A percentile compares a stretch with the other conserved stretches of the same genome.
Evolutionary conservation across 2,797 vertebrate species (phyloP).

Genomic region (Halcyon leucocephala): DNA sequence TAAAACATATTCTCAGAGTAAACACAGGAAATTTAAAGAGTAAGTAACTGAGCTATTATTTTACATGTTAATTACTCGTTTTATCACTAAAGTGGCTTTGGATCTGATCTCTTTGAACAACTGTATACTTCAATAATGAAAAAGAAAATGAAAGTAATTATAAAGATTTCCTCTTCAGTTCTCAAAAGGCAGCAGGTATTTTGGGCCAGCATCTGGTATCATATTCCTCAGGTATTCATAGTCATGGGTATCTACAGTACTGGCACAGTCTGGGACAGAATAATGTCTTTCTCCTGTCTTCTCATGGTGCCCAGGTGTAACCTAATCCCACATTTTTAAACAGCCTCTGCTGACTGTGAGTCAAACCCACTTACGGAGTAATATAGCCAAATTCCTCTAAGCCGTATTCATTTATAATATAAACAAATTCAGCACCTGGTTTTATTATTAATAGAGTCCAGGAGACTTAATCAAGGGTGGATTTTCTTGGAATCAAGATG

Average conservation of each 20-base stretch:
- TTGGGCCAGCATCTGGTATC: neutral
- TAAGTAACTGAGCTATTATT: slow-evolving; percentile 41
- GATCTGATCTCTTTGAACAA: slow-evolving; percentile 36
- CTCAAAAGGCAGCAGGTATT: neutral
- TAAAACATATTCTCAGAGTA: slow-evolving; percentile 16
- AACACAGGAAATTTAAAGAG: slow-evolving; percentile 24
- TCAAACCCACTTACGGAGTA: neutral
- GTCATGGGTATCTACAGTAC: neutral
- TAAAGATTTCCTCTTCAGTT: neutral
- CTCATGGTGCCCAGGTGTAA: neutral
- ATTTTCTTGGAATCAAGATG: neutral
- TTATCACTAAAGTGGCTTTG: slow-evolving; percentile 2
- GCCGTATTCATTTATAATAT: neutral
- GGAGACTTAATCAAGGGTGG: neutral
- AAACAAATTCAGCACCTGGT: neutral
- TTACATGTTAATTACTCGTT: slow-evolving; percentile 57
- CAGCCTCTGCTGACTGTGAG: neutral
- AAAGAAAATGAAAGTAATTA: neutral
- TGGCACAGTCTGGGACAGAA: neutral
- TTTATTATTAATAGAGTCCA: neutral
- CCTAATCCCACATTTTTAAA: neutral
- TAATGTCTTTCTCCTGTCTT: neutral
- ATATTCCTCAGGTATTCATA: neutral
- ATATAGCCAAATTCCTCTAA: neutral
- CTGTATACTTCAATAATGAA: neutral